Conservation (phyloP, 2,797 vertebrate genomes). For the Hoplostethus atlanticus region DNA sequence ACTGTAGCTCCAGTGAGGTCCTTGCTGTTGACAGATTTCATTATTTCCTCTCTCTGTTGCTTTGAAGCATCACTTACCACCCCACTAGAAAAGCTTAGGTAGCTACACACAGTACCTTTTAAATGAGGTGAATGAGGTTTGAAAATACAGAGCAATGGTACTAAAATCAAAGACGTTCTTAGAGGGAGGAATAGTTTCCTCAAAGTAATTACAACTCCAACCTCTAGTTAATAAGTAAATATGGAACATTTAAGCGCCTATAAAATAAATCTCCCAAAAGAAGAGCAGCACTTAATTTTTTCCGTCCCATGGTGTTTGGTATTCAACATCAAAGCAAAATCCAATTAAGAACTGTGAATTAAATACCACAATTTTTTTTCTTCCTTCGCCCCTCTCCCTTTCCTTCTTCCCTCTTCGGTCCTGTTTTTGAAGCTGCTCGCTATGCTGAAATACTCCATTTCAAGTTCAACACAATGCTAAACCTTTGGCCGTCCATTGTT, state of each 20-base stretch:
- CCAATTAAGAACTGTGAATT: conserved; percentile 79
- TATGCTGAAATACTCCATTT: conserved; percentile 36
- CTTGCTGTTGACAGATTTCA: conserved; percentile 33
- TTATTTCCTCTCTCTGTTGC: conserved; percentile 22
- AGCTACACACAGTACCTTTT: no score
- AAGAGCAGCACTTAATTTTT: conserved; percentile 46
- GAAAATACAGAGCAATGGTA: conserved; percentile 30
- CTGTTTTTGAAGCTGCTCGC: conserved; percentile 59
- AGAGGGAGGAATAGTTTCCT: conserved; percentile 37
- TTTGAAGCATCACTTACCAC: conserved; percentile 23
- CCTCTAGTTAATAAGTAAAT: conserved; percentile 63
- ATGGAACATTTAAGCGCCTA: conserved; percentile 64
- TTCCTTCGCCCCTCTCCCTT: conserved; percentile 41
- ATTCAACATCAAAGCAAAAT: conserved; percentile 80
- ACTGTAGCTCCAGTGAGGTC: conserved; percentile 16
- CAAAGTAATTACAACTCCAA: conserved; percentile 52
- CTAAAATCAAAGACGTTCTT: conserved; percentile 34
- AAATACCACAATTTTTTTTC: conserved; percentile 50
- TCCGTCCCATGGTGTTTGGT: conserved; percentile 66
- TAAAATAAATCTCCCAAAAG: conserved; percentile 74
- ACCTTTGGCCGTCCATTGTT: conserved; percentile 33
- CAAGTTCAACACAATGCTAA: conserved; percentile 32
- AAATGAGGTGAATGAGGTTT: background rate
- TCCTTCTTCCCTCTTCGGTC: conserved; percentile 58
- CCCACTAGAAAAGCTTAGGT: conserved; percentile 18